These are phyloP conservation scores for Heteronetta atricapilla DNA, from an alignment of 2,113 vertebrate genomes.

Conservation along the genomic window DNA sequence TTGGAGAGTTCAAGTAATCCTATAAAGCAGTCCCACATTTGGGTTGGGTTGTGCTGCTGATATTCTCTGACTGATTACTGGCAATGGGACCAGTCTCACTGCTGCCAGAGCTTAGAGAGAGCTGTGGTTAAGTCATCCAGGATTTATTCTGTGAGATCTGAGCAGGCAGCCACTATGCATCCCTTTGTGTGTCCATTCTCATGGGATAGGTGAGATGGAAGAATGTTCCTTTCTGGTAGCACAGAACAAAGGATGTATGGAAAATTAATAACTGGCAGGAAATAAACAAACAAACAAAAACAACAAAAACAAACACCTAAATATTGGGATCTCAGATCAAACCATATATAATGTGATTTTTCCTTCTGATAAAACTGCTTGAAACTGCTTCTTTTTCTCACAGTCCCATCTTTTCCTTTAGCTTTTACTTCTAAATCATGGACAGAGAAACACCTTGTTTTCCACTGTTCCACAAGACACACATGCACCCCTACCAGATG, in stretches of 20 bases:
- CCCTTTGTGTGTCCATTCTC: neutral
- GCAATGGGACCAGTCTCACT: neutral
- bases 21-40: neutral
- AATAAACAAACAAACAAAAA: neutral
- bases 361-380: neutral
- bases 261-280: neutral
- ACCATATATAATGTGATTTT: neutral
- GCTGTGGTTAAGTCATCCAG: neutral
- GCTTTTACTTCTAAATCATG: neutral
- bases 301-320: neutral
- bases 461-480: fast-evolving
- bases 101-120: neutral
- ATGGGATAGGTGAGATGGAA: neutral
- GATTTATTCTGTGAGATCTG: neutral
- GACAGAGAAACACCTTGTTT: neutral
- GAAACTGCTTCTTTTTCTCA: neutral
- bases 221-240: neutral
- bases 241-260: neutral
- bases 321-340: neutral
- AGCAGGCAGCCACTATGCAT: neutral
- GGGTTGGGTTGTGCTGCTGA: neutral
- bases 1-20: neutral
- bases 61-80: neutral
- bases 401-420: neutral
- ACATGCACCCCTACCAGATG: neutral